Conservation (phyloP, 2,113 vertebrate species). For the Pterocles burchelli region DNA sequence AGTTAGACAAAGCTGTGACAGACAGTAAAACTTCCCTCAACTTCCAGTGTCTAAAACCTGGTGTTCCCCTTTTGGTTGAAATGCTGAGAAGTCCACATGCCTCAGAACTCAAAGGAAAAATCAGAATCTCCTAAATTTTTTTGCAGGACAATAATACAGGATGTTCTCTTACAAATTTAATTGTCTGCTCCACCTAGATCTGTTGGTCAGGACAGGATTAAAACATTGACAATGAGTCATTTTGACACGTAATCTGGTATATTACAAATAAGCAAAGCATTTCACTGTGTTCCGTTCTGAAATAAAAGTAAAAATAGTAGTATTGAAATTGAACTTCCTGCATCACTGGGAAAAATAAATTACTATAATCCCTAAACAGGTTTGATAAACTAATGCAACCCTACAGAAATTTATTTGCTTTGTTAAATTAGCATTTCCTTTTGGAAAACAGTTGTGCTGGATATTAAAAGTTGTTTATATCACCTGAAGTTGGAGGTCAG, state of each 20-base stretch:
- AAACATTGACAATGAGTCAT: neutral
- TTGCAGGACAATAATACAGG: neutral
- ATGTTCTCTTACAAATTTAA: neutral
- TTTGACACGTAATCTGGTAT: neutral
- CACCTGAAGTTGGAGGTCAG: neutral
- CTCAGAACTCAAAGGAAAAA: neutral
- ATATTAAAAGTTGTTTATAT: neutral
- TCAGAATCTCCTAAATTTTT: neutral
- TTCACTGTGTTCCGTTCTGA: neutral
- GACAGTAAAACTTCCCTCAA: neutral
- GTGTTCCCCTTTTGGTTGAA: neutral
- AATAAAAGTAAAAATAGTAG: neutral
- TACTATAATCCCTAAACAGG: neutral
- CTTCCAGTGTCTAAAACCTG: neutral
- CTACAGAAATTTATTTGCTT: neutral
- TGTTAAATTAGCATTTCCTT: neutral
- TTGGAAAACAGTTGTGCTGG: neutral
- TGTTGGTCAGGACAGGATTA: neutral
- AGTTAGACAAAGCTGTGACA: neutral
- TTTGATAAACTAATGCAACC: neutral
- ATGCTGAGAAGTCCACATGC: neutral
- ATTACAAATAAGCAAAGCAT: neutral
- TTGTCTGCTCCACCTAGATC: neutral
- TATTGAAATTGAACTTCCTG: neutral
- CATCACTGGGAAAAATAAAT: neutral